Evolutionary conservation across 2,797 vertebrate genomes (phyloP).

Genomic region (Cossypha heuglini): DNA sequence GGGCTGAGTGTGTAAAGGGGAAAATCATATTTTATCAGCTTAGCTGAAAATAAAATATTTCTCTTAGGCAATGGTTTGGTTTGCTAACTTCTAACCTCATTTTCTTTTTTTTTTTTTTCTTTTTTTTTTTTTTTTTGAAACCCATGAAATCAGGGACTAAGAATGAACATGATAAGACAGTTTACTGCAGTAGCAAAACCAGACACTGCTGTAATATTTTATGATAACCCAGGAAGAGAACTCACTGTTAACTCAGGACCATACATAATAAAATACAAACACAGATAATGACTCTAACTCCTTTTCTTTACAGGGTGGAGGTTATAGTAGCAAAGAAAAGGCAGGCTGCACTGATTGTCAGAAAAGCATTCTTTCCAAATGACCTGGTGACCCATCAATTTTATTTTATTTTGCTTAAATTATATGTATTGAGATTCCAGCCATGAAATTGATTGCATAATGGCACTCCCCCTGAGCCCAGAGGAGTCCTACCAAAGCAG

Average conservation of each 20-base stretch:
- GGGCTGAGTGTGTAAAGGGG: neutral
- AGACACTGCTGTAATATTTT: slow-evolving; percentile 22
- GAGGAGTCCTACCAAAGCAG: neutral
- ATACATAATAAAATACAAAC: slow-evolving; percentile 33
- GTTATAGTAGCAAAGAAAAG: slow-evolving; percentile 4
- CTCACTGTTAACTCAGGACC: slow-evolving; percentile 6
- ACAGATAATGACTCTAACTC: slow-evolving; percentile 3
- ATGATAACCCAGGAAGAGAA: slow-evolving; percentile 6
- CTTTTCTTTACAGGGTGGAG: neutral
- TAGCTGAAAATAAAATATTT: neutral
- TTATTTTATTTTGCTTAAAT: slow-evolving; percentile 60
- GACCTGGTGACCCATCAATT: slow-evolving; percentile 37
- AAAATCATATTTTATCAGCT: neutral
- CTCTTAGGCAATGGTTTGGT: neutral
- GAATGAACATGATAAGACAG: neutral
- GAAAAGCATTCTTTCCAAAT: slow-evolving; percentile 10
- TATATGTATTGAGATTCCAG: slow-evolving; percentile 44
- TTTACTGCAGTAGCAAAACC: neutral
- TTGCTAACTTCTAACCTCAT: neutral
- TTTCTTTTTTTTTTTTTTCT: neutral
- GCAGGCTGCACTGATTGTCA: neutral
- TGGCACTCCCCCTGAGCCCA: neutral
- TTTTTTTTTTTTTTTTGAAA: neutral
- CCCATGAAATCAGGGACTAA: neutral
- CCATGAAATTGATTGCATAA: slow-evolving; percentile 58